Base-by-base conservation (phyloP, 2,113 vertebrate genomes). In the Apodemus sylvaticus region DNA sequence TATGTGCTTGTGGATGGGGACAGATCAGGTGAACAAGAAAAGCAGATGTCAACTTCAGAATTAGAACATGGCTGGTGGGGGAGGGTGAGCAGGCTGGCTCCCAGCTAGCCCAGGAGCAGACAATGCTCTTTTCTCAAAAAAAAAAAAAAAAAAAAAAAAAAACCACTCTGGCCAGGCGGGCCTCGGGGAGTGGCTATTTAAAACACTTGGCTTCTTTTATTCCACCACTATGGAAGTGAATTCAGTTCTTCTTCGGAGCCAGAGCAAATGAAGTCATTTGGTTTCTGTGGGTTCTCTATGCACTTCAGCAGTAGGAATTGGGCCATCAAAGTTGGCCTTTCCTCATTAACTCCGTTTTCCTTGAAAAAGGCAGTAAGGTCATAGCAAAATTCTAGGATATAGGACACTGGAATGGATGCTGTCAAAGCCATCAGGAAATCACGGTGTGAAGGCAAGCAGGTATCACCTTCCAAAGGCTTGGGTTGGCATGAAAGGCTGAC, bases 161-260 rank as follows among this genome's bases (percentile, higher is more conserved):
- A n/a, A n/a, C n/a, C 98, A 98, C 98, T 98, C 93, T 60, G 98
- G 98, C 98, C 51, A 92, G 97, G 98, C 98, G 96, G 98, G 98
- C 98, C 98, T 98, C 93, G 97, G 98, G 98, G 98, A 98, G 98
- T 98, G 98, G 98, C 98, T 98, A 99, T 99, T 98, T 99, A 99
- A 99, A 99, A 99, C 98, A 98, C 98, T 99, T 99, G 99, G 99
- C 99, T 98, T 98, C 98, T 98, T 99, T 99, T 98, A 99, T 99
- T 99, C 99, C 98, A 98, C 98, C 98, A 99, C 97, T 98, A 95
- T 98, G 97, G 98, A 98, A 99, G 98, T 98, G 98, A 98, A 98
- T 98, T 99, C 98, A 97, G 96, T 97, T 98, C 98, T 97, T 98
- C 98, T 98, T 97, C 98, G 97, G 98, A 98, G 98, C 98, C 98